A percentile compares a stretch with the other conserved stretches of the same genome.
Evolutionary conservation across 1,140 invertebrate species (phyloP).

Genomic region (Pararge aegeria): DNA sequence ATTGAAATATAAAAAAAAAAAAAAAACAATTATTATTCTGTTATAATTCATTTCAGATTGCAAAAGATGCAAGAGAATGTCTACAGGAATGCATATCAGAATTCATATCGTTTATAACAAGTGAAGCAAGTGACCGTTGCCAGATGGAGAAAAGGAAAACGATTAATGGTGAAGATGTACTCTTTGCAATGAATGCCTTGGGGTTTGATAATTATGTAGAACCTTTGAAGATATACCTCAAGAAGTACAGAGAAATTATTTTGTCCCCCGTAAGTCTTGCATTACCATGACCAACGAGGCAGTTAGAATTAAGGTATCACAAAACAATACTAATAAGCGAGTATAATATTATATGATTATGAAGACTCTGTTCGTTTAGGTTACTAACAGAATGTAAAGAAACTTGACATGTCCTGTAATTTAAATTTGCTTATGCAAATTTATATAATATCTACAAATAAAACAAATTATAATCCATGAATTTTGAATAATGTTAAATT

Average conservation of each 20-base stretch:
- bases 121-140: constrained; percentile 97
- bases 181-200: constrained; percentile 97
- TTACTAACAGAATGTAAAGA: too few relatives aligned
- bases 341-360: too few relatives aligned
- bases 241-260: constrained; percentile 94
- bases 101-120: constrained; percentile 99
- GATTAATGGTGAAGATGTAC: constrained; percentile 98
- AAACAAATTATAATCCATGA: too few relatives aligned
- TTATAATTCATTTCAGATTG: constrained; percentile 85
- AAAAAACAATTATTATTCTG: too few relatives aligned
- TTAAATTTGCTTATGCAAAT: too few relatives aligned
- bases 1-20: too few relatives aligned
- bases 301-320: background rate
- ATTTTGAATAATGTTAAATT: too few relatives aligned
- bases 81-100: constrained; percentile 99
- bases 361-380: too few relatives aligned
- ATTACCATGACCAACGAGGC: constrained; percentile 4
- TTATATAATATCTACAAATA: too few relatives aligned
- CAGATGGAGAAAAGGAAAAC: constrained; percentile 99
- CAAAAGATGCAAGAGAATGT: constrained; percentile 99
- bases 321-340: too few relatives aligned
- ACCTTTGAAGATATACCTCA: constrained; percentile 96
- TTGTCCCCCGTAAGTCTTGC: constrained; percentile 59
- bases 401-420: too few relatives aligned
- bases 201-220: constrained; percentile 99